Conservation (phyloP, 2,888 invertebrate species). For the Euzophera pinguis region DNA sequence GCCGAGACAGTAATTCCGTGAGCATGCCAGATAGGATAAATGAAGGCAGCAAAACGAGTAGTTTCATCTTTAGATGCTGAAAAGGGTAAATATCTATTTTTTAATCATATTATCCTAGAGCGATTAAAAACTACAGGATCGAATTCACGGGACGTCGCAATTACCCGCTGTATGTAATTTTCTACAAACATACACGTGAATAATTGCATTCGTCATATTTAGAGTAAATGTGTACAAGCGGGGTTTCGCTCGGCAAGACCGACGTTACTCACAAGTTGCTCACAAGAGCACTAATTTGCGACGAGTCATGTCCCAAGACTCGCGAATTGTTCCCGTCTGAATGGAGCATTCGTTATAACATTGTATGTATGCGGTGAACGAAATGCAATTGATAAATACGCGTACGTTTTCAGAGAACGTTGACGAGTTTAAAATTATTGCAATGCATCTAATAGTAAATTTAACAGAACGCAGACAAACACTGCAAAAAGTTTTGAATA, state of each 20-base stretch:
- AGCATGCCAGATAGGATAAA: no score
- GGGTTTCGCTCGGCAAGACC: constrained; percentile 1
- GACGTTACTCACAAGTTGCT: constrained; percentile 21
- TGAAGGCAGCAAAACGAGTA: no score
- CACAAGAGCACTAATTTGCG: constrained; percentile 27
- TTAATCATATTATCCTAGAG: no score
- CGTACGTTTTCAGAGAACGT: not conserved
- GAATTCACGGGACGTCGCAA: not conserved
- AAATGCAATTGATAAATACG: constrained; percentile 4
- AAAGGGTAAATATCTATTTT: no score
- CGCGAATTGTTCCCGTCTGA: constrained; percentile 16
- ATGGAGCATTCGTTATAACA: constrained; percentile 9
- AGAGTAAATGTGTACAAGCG: constrained; percentile 3
- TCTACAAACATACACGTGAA: constrained; percentile 6
- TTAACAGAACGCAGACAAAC: no score
- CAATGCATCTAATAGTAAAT: no score
- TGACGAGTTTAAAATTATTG: not conserved
- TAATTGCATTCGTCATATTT: constrained; percentile 12
- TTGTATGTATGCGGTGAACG: constrained; percentile 1
- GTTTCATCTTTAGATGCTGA: no score
- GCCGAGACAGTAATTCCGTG: no score
- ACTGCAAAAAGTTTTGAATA: no score
- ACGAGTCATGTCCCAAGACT: constrained; percentile 22
- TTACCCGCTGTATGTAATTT: constrained; percentile 2
- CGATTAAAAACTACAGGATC: not conserved